Percentiles rank a stretch among this genome's conserved stretches.
phyloP scores from a whole-genome alignment of 2,888 invertebrate species.

The Oscheius onirici region DNA sequence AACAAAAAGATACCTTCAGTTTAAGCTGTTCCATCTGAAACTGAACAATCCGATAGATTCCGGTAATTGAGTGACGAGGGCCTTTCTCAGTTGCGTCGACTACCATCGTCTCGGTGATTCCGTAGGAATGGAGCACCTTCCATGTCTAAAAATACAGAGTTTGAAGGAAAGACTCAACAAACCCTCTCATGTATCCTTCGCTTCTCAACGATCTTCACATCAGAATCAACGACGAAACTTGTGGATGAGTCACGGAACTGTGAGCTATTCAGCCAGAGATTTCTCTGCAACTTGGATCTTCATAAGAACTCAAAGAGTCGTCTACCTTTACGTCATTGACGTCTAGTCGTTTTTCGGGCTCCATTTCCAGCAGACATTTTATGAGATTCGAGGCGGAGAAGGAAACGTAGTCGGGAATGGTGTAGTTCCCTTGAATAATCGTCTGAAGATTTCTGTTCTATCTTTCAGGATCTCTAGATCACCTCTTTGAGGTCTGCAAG shows the following conservation, averaged over 20 bases:
- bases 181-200: constrained; percentile 52
- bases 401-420: constrained; percentile 61
- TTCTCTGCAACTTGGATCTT: constrained; percentile 50
- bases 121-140: constrained; percentile 68
- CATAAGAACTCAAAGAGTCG: neutral
- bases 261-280: constrained; percentile 77
- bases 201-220: constrained; percentile 54
- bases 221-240: constrained; percentile 71
- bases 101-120: constrained; percentile 78
- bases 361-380: constrained; percentile 60
- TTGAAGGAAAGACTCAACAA: neutral
- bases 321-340: constrained; percentile 71
- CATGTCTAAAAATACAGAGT: neutral
- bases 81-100: constrained; percentile 75
- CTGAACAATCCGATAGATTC: constrained; percentile 80
- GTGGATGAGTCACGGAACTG: constrained; percentile 72
- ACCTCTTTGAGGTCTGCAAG: constrained; percentile 77
- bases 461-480: neutral
- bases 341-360: constrained; percentile 72
- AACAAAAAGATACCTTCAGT: constrained; percentile 19
- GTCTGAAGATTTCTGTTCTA: constrained; percentile 14
- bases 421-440: constrained; percentile 61
- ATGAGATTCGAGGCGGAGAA: constrained; percentile 60
- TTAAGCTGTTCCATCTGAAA: constrained; percentile 61
- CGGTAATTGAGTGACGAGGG: constrained; percentile 79